Conservation (phyloP, 2,888 invertebrate species). For the Cephus pulcher region DNA sequence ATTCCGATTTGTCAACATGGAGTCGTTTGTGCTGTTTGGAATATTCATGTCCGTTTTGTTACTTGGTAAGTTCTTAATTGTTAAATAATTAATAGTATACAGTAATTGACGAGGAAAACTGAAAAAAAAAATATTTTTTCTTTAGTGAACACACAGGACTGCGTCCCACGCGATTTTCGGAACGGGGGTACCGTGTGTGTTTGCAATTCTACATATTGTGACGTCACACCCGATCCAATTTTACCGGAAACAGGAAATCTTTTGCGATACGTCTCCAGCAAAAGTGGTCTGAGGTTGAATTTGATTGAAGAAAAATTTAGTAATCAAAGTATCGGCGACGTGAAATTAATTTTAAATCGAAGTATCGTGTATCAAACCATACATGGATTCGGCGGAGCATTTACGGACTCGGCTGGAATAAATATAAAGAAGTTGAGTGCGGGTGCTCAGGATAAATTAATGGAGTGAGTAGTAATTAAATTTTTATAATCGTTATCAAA, state of each 20-base stretch:
- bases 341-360: conserved; percentile 47
- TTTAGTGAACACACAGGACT: conserved; percentile 14
- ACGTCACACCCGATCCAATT: conserved; percentile 71
- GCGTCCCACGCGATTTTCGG: conserved; percentile 34
- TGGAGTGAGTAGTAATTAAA: conserved; percentile 63
- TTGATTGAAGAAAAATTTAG: neutral
- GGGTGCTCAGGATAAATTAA: conserved; percentile 66
- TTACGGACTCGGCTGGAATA: conserved; percentile 77
- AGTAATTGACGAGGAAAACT: too few relatives aligned
- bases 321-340: neutral
- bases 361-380: conserved; percentile 72
- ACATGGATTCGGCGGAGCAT: conserved; percentile 85
- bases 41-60: too few relatives aligned
- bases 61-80: too few relatives aligned
- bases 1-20: too few relatives aligned
- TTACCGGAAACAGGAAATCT: conserved; percentile 65
- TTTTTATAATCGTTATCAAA: conserved; percentile 6
- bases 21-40: too few relatives aligned
- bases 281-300: conserved; percentile 72
- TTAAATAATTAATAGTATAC: too few relatives aligned
- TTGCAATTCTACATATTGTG: conserved; percentile 76
- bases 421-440: conserved; percentile 74
- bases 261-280: conserved; percentile 71
- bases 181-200: conserved; percentile 71
- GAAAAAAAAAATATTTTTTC: neutral